A percentile compares a stretch with the other conserved stretches of the same genome.
phyloP scores from a whole-genome alignment of 2,888 invertebrate species.

The Poecilus cupreus region DNA sequence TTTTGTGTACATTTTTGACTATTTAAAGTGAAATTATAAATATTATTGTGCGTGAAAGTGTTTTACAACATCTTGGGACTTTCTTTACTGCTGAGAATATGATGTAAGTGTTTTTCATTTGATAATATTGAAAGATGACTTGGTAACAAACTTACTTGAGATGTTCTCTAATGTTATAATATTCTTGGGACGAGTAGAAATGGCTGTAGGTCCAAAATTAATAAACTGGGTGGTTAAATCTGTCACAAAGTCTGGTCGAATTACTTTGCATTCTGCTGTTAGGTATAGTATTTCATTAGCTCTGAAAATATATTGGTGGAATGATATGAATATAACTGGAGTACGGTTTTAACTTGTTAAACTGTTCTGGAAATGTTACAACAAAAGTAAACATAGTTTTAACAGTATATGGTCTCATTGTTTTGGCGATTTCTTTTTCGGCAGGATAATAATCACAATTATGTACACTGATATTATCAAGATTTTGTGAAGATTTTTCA shows the following conservation, averaged over 20 bases:
- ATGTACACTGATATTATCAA: constrained; percentile 61
- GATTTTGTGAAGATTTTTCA: background rate
- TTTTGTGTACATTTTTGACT: too few species aligned
- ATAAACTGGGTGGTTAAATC: constrained; percentile 62
- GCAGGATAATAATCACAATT: constrained; percentile 66
- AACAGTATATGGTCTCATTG: constrained; percentile 64
- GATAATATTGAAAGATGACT: too few species aligned
- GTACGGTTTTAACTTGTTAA: constrained; percentile 51
- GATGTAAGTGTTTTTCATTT: too few species aligned
- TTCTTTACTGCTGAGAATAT: too few species aligned
- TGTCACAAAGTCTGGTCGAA: constrained; percentile 65
- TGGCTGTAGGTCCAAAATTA: constrained; percentile 23
- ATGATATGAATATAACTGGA: too few species aligned
- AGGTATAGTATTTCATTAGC: constrained; percentile 62
- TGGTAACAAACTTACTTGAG: constrained; percentile 37
- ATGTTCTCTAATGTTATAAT: constrained; percentile 32
- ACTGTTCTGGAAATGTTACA: background rate
- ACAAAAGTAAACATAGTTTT: constrained; percentile 62
- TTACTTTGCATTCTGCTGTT: constrained; percentile 64
- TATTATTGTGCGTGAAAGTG: too few species aligned
- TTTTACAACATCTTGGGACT: too few species aligned
- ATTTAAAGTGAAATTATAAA: too few species aligned
- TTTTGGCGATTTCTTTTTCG: constrained; percentile 65
- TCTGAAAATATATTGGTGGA: constrained; percentile 33
- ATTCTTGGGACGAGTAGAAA: constrained; percentile 35